Evolutionary conservation across 35 echinoderm and acorn worm species (phyloP).

Genomic region (Nesometra sesokonis): DNA sequence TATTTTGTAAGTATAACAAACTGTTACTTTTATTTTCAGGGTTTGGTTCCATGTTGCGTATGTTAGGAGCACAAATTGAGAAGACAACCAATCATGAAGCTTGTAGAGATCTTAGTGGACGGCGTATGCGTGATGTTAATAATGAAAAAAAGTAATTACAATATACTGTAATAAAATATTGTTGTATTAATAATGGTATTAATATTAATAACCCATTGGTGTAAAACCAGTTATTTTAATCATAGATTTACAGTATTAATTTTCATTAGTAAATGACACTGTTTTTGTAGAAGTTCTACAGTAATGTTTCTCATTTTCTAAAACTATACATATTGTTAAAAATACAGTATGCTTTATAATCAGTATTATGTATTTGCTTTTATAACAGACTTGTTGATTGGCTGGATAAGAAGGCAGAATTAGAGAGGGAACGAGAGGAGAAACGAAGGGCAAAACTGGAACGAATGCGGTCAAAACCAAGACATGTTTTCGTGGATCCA

Average conservation of each 20-base stretch:
- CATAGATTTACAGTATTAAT: too few relatives aligned
- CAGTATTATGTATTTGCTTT: not conserved
- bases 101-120: constrained; percentile 85
- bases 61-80: constrained; percentile 93
- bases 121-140: constrained; percentile 92
- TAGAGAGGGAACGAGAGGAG: constrained; percentile 56
- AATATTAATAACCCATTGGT: too few relatives aligned
- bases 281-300: too few relatives aligned
- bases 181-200: too few relatives aligned
- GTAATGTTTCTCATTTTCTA: too few relatives aligned
- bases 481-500: constrained; percentile 78
- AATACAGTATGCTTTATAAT: too few relatives aligned
- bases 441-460: constrained; percentile 67
- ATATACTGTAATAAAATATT: not conserved
- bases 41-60: constrained; percentile 95
- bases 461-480: constrained; percentile 59
- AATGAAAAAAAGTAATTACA: constrained; percentile 96
- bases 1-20: constrained; percentile 1
- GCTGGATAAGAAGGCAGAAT: constrained; percentile 68
- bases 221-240: too few relatives aligned
- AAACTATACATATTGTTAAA: too few relatives aligned
- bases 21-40: constrained; percentile 31
- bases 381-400: constrained; percentile 61
- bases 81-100: constrained; percentile 95
- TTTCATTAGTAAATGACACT: too few relatives aligned